These are phyloP conservation scores for Apteryx owenii DNA, from an alignment of 2,113 vertebrate genomes.

Conservation along the genomic window DNA sequence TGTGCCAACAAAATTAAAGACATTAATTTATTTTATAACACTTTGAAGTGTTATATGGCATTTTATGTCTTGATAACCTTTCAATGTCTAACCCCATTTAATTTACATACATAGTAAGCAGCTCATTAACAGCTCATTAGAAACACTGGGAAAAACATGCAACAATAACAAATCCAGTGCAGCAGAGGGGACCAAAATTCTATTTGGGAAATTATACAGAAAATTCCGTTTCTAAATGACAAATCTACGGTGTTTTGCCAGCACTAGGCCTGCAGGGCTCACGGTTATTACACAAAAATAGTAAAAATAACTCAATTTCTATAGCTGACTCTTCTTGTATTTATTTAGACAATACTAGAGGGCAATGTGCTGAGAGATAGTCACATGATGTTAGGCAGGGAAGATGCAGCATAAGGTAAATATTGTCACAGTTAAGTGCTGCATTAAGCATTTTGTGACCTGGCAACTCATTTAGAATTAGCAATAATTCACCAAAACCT, in stretches of 20 bases:
- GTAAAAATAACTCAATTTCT: constrained; percentile 66
- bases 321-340: constrained; percentile 37
- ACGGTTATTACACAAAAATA: constrained; percentile 62
- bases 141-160: constrained; percentile 66
- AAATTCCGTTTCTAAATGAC: constrained; percentile 47
- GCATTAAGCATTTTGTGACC: background rate
- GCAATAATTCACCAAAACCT: background rate
- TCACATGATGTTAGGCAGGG: background rate
- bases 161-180: constrained; percentile 76
- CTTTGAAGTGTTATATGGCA: constrained; percentile 54
- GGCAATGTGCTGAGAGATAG: background rate
- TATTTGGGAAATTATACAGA: constrained; percentile 54
- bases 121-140: constrained; percentile 82
- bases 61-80: constrained; percentile 61
- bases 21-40: constrained; percentile 52
- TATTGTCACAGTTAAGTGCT: background rate
- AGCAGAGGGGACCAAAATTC: constrained; percentile 70
- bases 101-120: constrained; percentile 80
- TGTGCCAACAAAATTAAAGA: constrained; percentile 62
- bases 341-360: constrained; percentile 55
- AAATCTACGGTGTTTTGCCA: constrained; percentile 58
- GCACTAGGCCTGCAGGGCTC: constrained; percentile 38
- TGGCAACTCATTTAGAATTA: background rate
- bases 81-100: constrained; percentile 68
- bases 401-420: background rate